phyloP scores from a whole-genome alignment of 2,888 invertebrate species.

The Drosophila bunnanda region DNA sequence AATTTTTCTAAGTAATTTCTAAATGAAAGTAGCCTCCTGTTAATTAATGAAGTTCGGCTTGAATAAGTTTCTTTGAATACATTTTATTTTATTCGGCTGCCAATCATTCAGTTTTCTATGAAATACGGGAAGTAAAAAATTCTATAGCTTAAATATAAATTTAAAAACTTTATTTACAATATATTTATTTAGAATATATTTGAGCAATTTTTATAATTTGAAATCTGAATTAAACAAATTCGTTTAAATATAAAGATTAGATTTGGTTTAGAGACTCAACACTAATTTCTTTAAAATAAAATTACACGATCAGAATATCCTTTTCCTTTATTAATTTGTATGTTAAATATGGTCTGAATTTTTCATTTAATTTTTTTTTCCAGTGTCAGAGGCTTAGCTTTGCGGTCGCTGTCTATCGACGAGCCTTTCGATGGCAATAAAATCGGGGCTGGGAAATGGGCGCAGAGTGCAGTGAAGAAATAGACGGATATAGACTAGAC shows the following conservation, averaged over 20 bases:
- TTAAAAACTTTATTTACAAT: neutral
- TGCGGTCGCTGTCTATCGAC: conserved; percentile 64
- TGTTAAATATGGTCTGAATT: fast-evolving
- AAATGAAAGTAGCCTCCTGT: neutral
- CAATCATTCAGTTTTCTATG: neutral
- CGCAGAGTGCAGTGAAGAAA: conserved; percentile 26
- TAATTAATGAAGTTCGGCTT: no score
- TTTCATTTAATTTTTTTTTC: neutral
- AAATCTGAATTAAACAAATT: no score
- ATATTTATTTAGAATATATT: no score
- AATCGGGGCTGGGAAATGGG: conserved; percentile 37
- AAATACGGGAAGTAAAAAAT: no score
- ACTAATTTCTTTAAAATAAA: neutral
- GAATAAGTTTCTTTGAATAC: neutral
- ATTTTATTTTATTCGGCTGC: neutral
- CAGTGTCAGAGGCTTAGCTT: conserved; percentile 60
- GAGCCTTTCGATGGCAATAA: conserved; percentile 79
- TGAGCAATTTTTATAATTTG: no score
- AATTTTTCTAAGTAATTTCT: neutral
- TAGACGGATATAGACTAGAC: conserved; percentile 27
- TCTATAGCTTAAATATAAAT: neutral
- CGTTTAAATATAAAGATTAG: no score
- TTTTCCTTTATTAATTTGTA: neutral
- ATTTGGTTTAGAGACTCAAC: no score
- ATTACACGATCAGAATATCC: neutral